A percentile compares a stretch with the other conserved stretches of the same genome.
phyloP scores from a whole-genome alignment of 2,797 vertebrate genomes.

The Notamacropus eugenii region DNA sequence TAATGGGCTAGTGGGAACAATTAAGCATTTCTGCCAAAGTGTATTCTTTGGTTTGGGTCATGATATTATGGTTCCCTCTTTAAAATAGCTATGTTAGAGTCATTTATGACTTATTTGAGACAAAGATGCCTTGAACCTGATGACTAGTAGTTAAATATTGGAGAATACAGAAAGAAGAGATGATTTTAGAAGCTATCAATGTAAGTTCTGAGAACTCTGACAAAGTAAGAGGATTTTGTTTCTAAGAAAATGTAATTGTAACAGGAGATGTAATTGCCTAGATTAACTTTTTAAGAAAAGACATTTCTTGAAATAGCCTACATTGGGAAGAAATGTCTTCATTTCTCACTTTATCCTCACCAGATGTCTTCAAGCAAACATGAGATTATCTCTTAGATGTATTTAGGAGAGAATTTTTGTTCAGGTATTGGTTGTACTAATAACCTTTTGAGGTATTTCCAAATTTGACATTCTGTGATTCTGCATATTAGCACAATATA shows the following conservation, averaged over 20 bases:
- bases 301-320: not conserved
- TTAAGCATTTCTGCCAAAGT: not conserved
- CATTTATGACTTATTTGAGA: not conserved
- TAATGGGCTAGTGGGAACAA: not conserved
- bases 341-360: not conserved
- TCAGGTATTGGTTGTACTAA: not conserved
- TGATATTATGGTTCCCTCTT: not conserved
- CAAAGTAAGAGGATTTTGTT: not conserved
- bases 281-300: not conserved
- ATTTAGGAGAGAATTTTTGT: not conserved
- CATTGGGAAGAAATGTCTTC: not conserved
- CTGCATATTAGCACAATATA: not conserved
- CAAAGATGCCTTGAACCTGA: not conserved
- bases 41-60: not conserved
- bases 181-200: not conserved
- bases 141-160: not conserved
- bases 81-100: not conserved
- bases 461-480: not conserved
- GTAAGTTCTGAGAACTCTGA: not conserved
- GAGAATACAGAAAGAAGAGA: not conserved
- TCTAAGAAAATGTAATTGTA: not conserved
- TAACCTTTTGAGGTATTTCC: not conserved
- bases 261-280: not conserved
- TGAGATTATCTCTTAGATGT: not conserved
- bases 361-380: not conserved